Conservation (phyloP, 2,797 vertebrate species). For the Telmatherina bonti region DNA sequence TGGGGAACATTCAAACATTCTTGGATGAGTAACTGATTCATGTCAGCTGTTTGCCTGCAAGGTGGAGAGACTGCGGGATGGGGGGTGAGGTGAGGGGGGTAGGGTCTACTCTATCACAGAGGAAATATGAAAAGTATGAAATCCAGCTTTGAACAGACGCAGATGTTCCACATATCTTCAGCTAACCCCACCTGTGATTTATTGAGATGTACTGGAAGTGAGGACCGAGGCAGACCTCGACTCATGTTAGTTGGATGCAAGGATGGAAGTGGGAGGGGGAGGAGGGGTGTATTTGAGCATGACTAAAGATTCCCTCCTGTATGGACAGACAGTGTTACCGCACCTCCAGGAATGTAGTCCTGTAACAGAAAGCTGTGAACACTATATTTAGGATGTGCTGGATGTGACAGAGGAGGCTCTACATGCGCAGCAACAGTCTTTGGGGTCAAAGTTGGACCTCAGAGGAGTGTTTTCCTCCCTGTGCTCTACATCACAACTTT, state of each 20-base stretch:
- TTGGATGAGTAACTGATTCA: neutral
- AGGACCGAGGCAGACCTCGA: slow-evolving; percentile 19
- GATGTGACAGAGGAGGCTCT: neutral
- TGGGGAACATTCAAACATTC: neutral
- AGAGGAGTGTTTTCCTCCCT: neutral
- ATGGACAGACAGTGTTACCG: slow-evolving; percentile 25
- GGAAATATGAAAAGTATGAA: slow-evolving; percentile 11
- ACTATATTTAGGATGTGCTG: slow-evolving; percentile 22
- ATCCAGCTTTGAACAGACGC: slow-evolving; percentile 10
- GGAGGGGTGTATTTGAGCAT: slow-evolving; percentile 2
- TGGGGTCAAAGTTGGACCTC: slow-evolving; percentile 37
- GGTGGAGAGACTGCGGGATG: slow-evolving; percentile 6
- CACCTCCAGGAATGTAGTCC: slow-evolving; percentile 42
- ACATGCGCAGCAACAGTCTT: slow-evolving; percentile 23
- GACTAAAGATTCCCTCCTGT: slow-evolving; percentile 61
- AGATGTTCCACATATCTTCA: slow-evolving; percentile 33
- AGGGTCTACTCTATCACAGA: slow-evolving; percentile 7
- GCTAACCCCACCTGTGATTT: slow-evolving; percentile 25
- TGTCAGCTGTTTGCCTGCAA: neutral
- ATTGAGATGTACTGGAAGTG: slow-evolving; percentile 47
- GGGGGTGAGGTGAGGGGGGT: slow-evolving; percentile 13
- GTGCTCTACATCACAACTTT: neutral
- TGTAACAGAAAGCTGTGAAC: slow-evolving; percentile 33
- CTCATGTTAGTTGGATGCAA: slow-evolving; percentile 43
- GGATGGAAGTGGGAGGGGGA: slow-evolving; percentile 10